Evolutionary conservation across 2,113 vertebrate genomes (phyloP).

Genomic region (Tonatia bakeri): DNA sequence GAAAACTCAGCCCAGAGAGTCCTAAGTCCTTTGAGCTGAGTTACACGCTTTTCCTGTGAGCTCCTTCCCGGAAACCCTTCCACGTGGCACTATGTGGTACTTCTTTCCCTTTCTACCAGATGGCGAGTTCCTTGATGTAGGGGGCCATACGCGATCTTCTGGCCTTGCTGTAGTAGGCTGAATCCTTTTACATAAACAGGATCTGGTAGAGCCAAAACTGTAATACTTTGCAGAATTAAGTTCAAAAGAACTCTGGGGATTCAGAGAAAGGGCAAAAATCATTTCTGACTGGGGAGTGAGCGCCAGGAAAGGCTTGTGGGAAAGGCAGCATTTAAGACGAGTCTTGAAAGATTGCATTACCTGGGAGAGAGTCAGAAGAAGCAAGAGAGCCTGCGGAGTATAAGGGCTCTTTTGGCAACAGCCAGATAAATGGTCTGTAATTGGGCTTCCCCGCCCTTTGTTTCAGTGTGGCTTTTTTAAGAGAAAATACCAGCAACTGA

Average conservation of each 20-base stretch:
- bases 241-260: neutral
- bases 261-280: neutral
- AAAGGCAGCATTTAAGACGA: neutral
- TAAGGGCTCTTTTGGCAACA: neutral
- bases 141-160: neutral
- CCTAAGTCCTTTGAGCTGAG: neutral
- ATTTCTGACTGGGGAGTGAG: neutral
- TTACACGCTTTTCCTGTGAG: neutral
- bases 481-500: slow-evolving; percentile 74
- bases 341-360: neutral
- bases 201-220: neutral
- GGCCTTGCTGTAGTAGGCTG: neutral
- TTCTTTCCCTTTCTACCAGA: neutral
- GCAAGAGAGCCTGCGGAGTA: neutral
- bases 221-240: neutral
- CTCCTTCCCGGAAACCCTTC: neutral
- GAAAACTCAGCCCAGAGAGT: neutral
- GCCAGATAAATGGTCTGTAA: neutral
- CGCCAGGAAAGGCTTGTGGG: neutral
- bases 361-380: neutral
- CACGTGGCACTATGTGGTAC: neutral
- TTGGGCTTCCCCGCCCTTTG: neutral
- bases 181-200: neutral
- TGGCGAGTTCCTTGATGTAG: neutral
- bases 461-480: slow-evolving; percentile 82